phyloP scores from a whole-genome alignment of 2,797 vertebrate species.

The Glyptemys insculpta region DNA sequence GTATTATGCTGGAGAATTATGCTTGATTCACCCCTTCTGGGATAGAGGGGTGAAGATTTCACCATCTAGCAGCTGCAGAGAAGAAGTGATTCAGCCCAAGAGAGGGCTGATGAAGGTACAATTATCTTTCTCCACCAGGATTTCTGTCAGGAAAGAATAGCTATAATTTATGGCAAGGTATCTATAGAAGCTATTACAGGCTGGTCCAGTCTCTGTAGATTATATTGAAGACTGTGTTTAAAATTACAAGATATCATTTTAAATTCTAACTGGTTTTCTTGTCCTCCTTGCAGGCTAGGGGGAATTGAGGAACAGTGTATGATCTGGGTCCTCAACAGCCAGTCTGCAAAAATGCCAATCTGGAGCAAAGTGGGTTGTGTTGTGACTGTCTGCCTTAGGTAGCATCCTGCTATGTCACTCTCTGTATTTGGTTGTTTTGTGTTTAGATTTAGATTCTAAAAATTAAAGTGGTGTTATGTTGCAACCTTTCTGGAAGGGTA shows the following conservation, averaged over 20 bases:
- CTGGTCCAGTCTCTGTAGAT: not conserved
- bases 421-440: not conserved
- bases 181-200: not conserved
- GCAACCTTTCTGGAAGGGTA: not conserved
- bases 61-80: not conserved
- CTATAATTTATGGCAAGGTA: not conserved
- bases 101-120: not conserved
- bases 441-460: not conserved
- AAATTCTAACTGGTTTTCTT: not conserved
- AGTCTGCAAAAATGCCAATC: not conserved
- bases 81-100: fast-evolving
- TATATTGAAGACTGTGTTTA: not conserved
- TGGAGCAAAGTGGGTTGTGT: not conserved
- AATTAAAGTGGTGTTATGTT: not conserved
- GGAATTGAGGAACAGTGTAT: not conserved
- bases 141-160: not conserved
- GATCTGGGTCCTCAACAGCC: not conserved
- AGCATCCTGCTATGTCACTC: not conserved
- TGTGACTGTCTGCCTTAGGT: not conserved
- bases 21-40: not conserved
- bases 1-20: fast-evolving
- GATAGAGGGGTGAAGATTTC: not conserved
- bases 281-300: not conserved
- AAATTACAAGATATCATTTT: not conserved
- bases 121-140: not conserved